Percentiles rank a stretch among this genome's conserved stretches.
These are phyloP conservation scores for Chrysolina oricalcia DNA, from an alignment of 2,888 invertebrate genomes.

Conservation along the genomic window DNA sequence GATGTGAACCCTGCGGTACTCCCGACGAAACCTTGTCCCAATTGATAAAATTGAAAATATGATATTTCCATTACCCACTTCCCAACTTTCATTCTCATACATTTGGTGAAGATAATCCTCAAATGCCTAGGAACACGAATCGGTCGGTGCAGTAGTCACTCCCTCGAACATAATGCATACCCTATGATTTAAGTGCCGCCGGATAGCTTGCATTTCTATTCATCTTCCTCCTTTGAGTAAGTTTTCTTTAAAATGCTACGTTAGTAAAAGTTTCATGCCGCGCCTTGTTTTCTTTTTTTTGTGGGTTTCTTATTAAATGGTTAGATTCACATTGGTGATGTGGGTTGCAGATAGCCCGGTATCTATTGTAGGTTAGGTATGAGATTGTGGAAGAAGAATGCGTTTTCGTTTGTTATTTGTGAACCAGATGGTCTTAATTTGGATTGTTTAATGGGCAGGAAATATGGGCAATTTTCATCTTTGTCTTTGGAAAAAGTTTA, in stretches of 20 bases:
- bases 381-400: neutral
- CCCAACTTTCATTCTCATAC: too few relatives aligned
- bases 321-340: slow-evolving; percentile 30
- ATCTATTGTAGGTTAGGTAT: neutral
- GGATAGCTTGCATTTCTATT: slow-evolving; percentile 30
- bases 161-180: neutral
- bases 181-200: slow-evolving; percentile 19
- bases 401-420: slow-evolving; percentile 13
- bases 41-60: too few relatives aligned
- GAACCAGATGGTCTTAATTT: neutral
- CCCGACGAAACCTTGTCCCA: too few relatives aligned
- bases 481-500: too few relatives aligned
- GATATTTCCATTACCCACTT: too few relatives aligned
- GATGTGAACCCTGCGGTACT: too few relatives aligned
- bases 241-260: slow-evolving; percentile 15
- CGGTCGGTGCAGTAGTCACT: neutral
- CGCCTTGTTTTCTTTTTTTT: slow-evolving; percentile 32
- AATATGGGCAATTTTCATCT: too few relatives aligned
- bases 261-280: neutral
- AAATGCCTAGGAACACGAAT: neutral
- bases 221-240: slow-evolving; percentile 27
- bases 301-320: slow-evolving; percentile 37
- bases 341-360: neutral
- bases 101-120: too few relatives aligned
- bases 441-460: too few relatives aligned